A percentile compares a stretch with the other conserved stretches of the same genome.
Evolutionary conservation across 2,888 invertebrate species (phyloP).

Genomic region (Eugnorisma glareosa): DNA sequence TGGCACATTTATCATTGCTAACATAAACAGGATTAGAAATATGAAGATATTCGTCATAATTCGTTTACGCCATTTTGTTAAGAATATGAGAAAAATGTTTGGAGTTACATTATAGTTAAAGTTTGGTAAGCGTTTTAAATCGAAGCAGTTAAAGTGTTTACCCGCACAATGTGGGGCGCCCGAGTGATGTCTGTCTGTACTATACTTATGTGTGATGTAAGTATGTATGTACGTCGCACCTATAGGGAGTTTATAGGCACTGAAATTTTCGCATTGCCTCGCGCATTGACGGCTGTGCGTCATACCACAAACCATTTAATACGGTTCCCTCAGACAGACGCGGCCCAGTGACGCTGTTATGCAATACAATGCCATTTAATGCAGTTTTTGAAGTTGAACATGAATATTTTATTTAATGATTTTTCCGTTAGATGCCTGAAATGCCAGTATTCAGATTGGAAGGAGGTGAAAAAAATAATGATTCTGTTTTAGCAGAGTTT

Average conservation of each 20-base stretch:
- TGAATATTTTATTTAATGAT: not conserved
- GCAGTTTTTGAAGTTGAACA: not conserved
- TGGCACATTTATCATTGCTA: conserved; percentile 33
- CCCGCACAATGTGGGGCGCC: conserved; percentile 43
- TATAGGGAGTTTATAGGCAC: conserved; percentile 64
- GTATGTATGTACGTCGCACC: conserved; percentile 35
- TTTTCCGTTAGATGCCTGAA: not conserved
- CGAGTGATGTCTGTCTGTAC: conserved; percentile 44
- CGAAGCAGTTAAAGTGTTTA: conserved; percentile 51
- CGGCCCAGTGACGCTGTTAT: conserved; percentile 62
- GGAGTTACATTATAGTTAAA: not conserved
- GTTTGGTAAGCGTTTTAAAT: conserved; percentile 32
- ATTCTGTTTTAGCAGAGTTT: no score
- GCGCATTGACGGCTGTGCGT: conserved; percentile 73
- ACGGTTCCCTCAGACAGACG: conserved; percentile 78
- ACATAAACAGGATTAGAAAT: conserved; percentile 39
- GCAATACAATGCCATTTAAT: conserved; percentile 65
- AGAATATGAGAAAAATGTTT: conserved; percentile 3
- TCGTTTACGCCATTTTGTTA: conserved; percentile 21
- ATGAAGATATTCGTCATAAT: conserved; percentile 26
- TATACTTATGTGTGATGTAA: conserved; percentile 15
- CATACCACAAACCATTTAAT: conserved; percentile 82
- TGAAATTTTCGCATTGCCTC: conserved; percentile 68
- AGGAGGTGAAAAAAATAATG: not conserved
- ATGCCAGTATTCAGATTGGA: not conserved